phyloP scores from a whole-genome alignment of 2,888 invertebrate species.

The Amiota communis region DNA sequence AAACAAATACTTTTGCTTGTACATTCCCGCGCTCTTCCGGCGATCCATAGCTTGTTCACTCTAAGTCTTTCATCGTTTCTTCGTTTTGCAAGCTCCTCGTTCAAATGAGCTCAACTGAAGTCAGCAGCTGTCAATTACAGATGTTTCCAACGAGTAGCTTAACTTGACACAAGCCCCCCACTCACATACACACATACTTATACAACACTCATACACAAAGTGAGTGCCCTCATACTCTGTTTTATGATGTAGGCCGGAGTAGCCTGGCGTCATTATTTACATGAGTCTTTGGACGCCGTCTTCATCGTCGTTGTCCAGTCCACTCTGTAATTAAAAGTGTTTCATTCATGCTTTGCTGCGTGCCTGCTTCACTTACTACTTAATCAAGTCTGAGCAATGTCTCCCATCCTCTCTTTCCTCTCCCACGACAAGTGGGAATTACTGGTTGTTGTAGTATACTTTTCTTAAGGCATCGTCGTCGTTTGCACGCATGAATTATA shows the following conservation, averaged over 20 bases:
- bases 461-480: neutral
- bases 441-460: neutral
- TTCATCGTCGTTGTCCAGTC: constrained; percentile 3
- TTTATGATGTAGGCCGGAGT: constrained; percentile 5
- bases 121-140: constrained; percentile 62
- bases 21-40: neutral
- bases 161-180: constrained; percentile 29
- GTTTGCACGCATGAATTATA: constrained; percentile 19
- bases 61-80: neutral
- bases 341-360: constrained; percentile 25
- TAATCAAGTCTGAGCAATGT: constrained; percentile 17
- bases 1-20: neutral
- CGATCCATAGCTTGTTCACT: neutral
- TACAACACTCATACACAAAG: neutral
- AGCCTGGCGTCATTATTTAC: constrained; percentile 19
- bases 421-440: neutral
- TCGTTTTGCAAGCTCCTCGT: constrained; percentile 41
- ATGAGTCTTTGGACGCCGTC: neutral
- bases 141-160: constrained; percentile 42
- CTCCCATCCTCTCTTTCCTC: neutral
- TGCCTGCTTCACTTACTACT: constrained; percentile 19
- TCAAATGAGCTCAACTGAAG: constrained; percentile 43
- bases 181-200: neutral
- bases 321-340: constrained; percentile 30
- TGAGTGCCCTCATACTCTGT: constrained; percentile 2